Evolutionary conservation across 2,113 vertebrate genomes (phyloP), one percentile per base, ranked within the genome.

Genomic region (Varanus salvator): DNA sequence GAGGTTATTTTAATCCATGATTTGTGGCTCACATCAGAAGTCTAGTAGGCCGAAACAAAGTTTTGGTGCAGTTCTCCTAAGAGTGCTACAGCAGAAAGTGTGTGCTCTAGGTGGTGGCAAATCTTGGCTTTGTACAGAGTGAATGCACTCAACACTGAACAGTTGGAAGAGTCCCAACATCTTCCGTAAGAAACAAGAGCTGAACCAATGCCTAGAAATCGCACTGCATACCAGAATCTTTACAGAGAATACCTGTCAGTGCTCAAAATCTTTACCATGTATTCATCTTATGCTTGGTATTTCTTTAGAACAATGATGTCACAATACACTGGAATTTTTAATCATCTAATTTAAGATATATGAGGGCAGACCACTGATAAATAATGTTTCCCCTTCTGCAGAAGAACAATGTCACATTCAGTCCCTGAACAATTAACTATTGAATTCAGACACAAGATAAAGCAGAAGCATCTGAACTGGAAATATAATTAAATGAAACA

Each of bases 401-500:
- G 66, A 87, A 4, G 66, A 91, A 8, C 4, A 90, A 86, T 38
- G 90, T 92, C 84, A 87, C 27, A 87, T 85, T 8, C 82, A 87
- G 84, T 90, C 72, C 88, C 44, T 44, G 11, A 90, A 89, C 92
- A 94, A 92, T 94, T 94, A 93, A 93, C 48, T 90, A 89, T 21
- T 12, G 44, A 57, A 91, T 27, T 57, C 93, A 93, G 89, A 91
- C 74, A 0, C 57, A 92, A 75, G 19, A 66, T 91, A 85, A 90
- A 92, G 0, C 54, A 88, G 69, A 93, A 93, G 89, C 25, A 93
- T 54, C 25, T 88, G 34, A 94, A 77, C 15, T 90, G 57, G 34
- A 93, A 95, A 94, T 71, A 93, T 72, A 95, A 94, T 94, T 93
- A 95, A 92, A 71, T 92, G 82, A 89, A 89, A 92, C 1, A 78